Conservation (phyloP, 2,888 invertebrate species). For the Lingula anatina region DNA sequence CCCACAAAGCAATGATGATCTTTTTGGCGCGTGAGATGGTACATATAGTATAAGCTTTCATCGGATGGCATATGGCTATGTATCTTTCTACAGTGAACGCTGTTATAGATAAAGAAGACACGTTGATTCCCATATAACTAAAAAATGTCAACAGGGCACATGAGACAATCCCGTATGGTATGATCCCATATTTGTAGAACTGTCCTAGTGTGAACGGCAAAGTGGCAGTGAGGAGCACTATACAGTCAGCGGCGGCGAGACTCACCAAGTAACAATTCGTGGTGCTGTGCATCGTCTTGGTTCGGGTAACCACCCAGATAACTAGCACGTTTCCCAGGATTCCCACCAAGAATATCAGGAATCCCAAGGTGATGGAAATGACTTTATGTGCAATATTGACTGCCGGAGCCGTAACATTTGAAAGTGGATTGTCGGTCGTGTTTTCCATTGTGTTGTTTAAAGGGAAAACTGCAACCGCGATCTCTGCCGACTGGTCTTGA, state of each 20-base stretch:
- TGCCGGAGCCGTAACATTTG: too few relatives aligned
- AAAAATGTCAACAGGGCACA: conserved; percentile 57
- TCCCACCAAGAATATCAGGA: conserved; percentile 57
- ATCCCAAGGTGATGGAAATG: too few relatives aligned
- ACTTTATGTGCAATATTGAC: too few relatives aligned
- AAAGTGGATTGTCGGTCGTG: too few relatives aligned
- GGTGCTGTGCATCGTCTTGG: conserved; percentile 56
- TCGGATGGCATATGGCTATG: too few relatives aligned
- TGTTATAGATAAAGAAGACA: conserved; percentile 60
- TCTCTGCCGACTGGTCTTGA: too few relatives aligned
- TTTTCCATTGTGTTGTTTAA: too few relatives aligned
- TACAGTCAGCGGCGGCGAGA: conserved; percentile 59
- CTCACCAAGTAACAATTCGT: conserved; percentile 64
- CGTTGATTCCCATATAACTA: conserved; percentile 61
- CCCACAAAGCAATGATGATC: conserved; percentile 60
- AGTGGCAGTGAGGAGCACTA: conserved; percentile 59
- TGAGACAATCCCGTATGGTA: conserved; percentile 57
- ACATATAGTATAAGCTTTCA: too few relatives aligned
- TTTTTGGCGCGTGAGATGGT: conserved; percentile 59
- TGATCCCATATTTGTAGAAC: conserved; percentile 54
- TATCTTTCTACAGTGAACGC: conserved; percentile 64
- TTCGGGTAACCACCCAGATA: conserved; percentile 55
- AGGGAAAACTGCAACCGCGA: too few relatives aligned
- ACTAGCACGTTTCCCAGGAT: conserved; percentile 59
- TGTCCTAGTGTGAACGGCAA: conserved; percentile 54